Evolutionary conservation across 2,888 invertebrate species (phyloP).

Genomic region (Sylvicola fuscatus): DNA sequence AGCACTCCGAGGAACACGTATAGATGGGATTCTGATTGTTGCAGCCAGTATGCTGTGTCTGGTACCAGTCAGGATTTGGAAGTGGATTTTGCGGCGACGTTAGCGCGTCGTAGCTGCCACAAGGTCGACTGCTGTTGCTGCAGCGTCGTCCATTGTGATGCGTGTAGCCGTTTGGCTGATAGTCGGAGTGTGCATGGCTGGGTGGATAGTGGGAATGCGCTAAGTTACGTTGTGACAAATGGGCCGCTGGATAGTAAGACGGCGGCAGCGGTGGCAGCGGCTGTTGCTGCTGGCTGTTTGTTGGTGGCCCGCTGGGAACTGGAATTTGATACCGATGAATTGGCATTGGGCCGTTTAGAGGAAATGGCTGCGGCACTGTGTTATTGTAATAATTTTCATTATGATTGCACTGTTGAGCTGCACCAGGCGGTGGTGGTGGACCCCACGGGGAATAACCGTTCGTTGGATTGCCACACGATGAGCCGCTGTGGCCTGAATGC

Average conservation of each 20-base stretch:
- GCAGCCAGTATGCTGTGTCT: slow-evolving; percentile 14
- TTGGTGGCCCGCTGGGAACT: slow-evolving; percentile 9
- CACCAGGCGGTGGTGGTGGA: slow-evolving; percentile 14
- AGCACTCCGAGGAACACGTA: slow-evolving; percentile 26
- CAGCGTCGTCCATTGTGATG: too few species aligned
- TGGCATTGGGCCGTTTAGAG: slow-evolving; percentile 8
- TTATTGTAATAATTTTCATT: slow-evolving; percentile 1
- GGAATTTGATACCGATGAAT: slow-evolving; percentile 24
- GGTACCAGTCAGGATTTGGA: slow-evolving; percentile 21
- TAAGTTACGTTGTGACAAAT: slow-evolving; percentile 6
- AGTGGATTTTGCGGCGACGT: slow-evolving; percentile 21
- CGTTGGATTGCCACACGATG: slow-evolving; percentile 4
- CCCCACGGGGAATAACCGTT: slow-evolving; percentile 23
- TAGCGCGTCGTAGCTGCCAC: slow-evolving; percentile 24
- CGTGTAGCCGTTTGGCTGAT: slow-evolving; percentile 14
- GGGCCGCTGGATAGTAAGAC: neutral
- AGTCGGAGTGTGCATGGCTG: slow-evolving; percentile 23
- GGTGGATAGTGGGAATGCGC: slow-evolving; percentile 22
- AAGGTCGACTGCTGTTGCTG: slow-evolving; percentile 12
- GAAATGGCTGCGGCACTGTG: slow-evolving; percentile 12
- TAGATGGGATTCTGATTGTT: slow-evolving; percentile 20
- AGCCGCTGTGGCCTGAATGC: slow-evolving; percentile 24
- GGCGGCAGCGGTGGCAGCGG: slow-evolving; percentile 15
- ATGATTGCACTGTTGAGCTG: slow-evolving; percentile 18
- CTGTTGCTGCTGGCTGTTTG: slow-evolving; percentile 20